A percentile compares a stretch with the other conserved stretches of the same genome.
Conservation (phyloP, 2,113 vertebrate genomes). For the Odocoileus hemionus region DNA sequence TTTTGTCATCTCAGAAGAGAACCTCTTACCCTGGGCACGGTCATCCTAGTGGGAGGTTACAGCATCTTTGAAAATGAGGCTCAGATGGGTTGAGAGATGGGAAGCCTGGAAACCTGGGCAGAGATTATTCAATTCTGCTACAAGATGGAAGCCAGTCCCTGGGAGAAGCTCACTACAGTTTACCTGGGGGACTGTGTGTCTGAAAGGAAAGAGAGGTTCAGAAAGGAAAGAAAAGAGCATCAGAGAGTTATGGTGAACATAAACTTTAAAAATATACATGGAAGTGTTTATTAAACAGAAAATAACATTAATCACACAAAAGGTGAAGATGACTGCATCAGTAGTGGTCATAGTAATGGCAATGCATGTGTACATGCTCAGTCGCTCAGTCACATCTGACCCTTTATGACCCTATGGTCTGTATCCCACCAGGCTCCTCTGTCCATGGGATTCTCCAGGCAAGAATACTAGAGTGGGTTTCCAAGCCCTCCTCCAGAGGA, state of each 20-base stretch:
- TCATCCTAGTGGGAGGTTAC: not conserved
- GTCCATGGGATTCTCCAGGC: not conserved
- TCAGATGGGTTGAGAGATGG: not conserved
- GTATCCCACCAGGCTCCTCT: not conserved
- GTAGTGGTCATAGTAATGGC: fast-evolving
- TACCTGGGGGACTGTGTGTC: not conserved
- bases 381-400: not conserved
- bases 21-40: not conserved
- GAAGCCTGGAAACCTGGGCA: not conserved
- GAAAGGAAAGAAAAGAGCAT: not conserved
- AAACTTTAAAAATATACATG: not conserved
- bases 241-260: not conserved
- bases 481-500: not conserved
- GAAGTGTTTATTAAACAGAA: not conserved
- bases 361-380: not conserved
- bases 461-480: not conserved
- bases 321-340: not conserved
- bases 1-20: not conserved
- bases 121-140: not conserved
- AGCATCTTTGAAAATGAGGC: not conserved
- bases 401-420: not conserved
- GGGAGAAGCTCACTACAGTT: not conserved
- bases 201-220: not conserved
- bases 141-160: not conserved
- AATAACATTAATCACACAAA: not conserved